A percentile compares a stretch with the other conserved stretches of the same genome.
Evolutionary conservation across 30 jellyfish, hydroid and myxozoan species (phyloP).

Genomic region (Aurelia aurita): DNA sequence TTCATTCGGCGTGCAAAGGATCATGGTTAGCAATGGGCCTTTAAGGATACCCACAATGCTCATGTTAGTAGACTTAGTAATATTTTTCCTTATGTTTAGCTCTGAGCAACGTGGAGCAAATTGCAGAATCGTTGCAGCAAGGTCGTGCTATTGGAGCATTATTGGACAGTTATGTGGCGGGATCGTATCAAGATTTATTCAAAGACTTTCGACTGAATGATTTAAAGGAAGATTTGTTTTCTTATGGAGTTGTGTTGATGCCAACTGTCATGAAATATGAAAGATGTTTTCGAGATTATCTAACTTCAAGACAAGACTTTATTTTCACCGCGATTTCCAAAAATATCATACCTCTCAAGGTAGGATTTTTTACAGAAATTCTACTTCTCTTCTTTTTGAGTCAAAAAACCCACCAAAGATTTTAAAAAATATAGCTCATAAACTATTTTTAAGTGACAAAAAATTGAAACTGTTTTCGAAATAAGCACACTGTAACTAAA

Average conservation of each 20-base stretch:
- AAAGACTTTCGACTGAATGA: slow-evolving; percentile 79
- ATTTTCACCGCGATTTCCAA: slow-evolving; percentile 70
- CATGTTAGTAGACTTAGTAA: no score
- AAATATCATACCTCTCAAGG: slow-evolving; percentile 84
- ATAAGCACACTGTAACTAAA: no score
- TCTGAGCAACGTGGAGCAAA: neutral
- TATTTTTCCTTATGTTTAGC: neutral
- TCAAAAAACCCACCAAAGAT: no score
- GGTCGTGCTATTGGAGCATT: slow-evolving; percentile 74
- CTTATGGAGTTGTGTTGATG: slow-evolving; percentile 88
- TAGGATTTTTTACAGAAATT: neutral
- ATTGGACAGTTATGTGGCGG: slow-evolving; percentile 95
- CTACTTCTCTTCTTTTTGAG: no score
- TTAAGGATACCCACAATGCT: no score
- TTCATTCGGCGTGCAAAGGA: no score
- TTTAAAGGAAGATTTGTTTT: slow-evolving; percentile 81
- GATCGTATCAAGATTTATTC: slow-evolving; percentile 78
- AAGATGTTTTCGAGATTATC: slow-evolving; percentile 41
- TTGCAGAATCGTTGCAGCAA: slow-evolving; percentile 1
- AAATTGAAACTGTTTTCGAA: no score
- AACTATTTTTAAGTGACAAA: no score
- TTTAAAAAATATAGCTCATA: no score
- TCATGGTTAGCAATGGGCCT: no score
- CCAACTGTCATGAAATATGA: slow-evolving; percentile 72
- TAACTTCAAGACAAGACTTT: slow-evolving; percentile 56